Conservation (phyloP, 2,113 vertebrate genomes). For the Heptranchias perlo region DNA sequence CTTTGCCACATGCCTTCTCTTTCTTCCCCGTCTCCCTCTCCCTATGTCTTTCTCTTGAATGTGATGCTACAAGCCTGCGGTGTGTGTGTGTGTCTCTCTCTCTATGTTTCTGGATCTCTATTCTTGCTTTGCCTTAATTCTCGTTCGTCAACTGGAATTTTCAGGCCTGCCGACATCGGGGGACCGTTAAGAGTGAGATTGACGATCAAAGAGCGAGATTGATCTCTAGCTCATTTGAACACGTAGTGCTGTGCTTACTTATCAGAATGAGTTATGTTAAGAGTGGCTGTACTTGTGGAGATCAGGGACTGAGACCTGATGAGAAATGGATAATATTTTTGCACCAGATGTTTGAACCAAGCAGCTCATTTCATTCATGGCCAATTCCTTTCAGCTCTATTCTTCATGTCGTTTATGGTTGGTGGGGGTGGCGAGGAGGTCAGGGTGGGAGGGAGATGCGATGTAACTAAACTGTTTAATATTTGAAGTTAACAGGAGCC, state of each 20-base stretch:
- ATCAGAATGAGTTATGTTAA: conserved; percentile 10
- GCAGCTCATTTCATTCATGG: conserved; percentile 18
- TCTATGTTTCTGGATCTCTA: neutral
- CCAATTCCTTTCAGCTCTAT: neutral
- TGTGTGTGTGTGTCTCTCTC: neutral
- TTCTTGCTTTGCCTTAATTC: neutral
- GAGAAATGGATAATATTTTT: conserved; percentile 19
- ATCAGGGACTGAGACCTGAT: neutral
- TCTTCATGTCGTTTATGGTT: neutral
- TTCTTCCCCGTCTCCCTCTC: neutral
- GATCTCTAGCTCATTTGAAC: neutral
- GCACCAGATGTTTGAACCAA: neutral
- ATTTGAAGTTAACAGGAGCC: neutral
- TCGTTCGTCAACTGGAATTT: neutral
- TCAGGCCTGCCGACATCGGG: neutral
- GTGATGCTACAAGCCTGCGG: too few species aligned
- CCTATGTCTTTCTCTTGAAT: neutral
- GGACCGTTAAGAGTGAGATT: neutral
- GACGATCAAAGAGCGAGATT: neutral
- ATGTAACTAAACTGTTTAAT: neutral
- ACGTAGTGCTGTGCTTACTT: neutral
- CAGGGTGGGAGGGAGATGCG: too few species aligned
- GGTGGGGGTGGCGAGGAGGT: neutral
- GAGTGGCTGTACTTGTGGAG: neutral
- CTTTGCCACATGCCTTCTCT: neutral